Conservation (phyloP, 2,797 vertebrate species). For the Lerista edwardsae region DNA sequence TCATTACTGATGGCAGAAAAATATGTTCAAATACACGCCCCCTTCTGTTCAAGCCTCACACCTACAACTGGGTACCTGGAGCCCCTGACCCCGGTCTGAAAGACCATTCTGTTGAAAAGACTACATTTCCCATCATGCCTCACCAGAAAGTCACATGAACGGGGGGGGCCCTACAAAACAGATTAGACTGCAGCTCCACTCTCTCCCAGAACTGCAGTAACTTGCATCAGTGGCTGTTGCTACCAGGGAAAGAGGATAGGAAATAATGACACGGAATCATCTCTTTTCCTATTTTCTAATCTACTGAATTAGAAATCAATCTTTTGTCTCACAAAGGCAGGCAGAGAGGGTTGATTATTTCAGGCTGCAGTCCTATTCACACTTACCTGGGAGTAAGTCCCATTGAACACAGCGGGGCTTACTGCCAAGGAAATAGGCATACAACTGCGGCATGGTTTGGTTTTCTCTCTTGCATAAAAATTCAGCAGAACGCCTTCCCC, state of each 20-base stretch:
- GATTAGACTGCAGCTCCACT: conserved; percentile 44
- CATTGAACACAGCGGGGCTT: too few species aligned
- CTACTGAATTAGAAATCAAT: not conserved
- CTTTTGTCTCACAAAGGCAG: conserved; percentile 10
- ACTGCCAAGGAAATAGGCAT: too few species aligned
- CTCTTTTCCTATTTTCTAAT: not conserved
- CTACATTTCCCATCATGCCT: conserved; percentile 22
- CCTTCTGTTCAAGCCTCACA: too few species aligned
- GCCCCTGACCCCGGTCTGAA: too few species aligned
- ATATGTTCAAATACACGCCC: not conserved
- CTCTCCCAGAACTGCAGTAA: conserved; percentile 41
- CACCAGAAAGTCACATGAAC: not conserved
- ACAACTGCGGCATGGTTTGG: too few species aligned
- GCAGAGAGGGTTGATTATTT: conserved; percentile 5
- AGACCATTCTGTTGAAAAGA: not conserved
- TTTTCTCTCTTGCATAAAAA: too few species aligned
- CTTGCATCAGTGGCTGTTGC: conserved; percentile 32
- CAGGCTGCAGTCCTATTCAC: too few species aligned
- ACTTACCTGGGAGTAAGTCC: too few species aligned
- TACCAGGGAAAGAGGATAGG: conserved; percentile 31
- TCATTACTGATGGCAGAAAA: not conserved
- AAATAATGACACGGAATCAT: conserved; percentile 39
- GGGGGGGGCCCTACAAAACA: not conserved
- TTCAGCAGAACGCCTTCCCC: too few species aligned
- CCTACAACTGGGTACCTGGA: too few species aligned